Evolutionary conservation across 2,113 vertebrate genomes (phyloP).

Genomic region (Numida meleagris): DNA sequence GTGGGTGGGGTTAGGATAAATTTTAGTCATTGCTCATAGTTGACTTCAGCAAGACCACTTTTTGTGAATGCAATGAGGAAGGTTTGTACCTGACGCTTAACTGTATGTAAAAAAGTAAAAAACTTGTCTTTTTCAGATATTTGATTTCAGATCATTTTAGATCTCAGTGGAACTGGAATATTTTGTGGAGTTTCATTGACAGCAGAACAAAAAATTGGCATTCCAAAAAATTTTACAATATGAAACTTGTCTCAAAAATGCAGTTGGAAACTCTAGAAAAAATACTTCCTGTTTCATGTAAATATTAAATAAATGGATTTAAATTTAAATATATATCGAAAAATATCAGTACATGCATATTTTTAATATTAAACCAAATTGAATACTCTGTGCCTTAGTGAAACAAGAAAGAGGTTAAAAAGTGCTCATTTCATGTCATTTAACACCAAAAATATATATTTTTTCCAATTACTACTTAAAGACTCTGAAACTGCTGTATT

Average conservation of each 20-base stretch:
- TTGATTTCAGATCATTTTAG: neutral
- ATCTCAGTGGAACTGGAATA: neutral
- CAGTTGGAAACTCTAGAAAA: neutral
- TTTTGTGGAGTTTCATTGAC: neutral
- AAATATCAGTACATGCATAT: neutral
- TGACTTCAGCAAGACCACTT: neutral
- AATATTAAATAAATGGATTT: neutral
- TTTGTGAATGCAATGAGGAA: neutral
- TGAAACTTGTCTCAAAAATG: neutral
- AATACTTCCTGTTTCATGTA: neutral
- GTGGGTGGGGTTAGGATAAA: rapidly evolving
- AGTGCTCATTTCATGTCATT: neutral
- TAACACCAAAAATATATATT: rapidly evolving
- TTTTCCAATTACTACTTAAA: neutral
- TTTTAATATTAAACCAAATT: neutral
- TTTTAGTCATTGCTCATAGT: neutral
- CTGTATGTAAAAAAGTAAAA: neutral
- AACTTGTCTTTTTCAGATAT: rapidly evolving
- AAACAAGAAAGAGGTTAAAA: neutral
- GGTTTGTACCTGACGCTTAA: neutral
- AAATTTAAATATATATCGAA: neutral
- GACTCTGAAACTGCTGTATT: neutral
- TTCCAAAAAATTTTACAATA: neutral
- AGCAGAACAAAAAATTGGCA: neutral
- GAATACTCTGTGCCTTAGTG: neutral